Base-by-base conservation (phyloP, 2,797 vertebrate genomes). In the Avahi laniger region DNA sequence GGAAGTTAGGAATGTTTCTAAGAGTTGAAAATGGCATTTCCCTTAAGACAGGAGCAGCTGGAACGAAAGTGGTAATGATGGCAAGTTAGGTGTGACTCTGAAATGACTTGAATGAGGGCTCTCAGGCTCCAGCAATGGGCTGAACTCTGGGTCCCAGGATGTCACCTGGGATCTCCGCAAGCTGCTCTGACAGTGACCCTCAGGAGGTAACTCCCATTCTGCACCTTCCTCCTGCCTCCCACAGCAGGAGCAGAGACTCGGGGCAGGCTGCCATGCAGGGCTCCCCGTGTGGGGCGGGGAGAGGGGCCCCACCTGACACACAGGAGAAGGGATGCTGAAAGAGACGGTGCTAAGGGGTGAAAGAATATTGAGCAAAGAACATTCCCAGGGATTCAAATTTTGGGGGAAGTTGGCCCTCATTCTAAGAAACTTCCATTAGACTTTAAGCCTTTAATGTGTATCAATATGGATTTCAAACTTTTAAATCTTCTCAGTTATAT, bases 241-340 rank as follows among this genome's bases (percentile, higher is more conserved):
- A 18, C 1, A 1, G 38, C 14, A 6, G 67, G 52, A 61, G 22
- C 7, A 59, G 30, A 50, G 17, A 20, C 7, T 7, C 33, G 1
- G 0, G 41, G 4, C 41, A 48, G 85, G n/a, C 52, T 26, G 35
- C 50, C 24, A 2, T 48, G 13, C 33, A 65, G n/a, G 14, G 5
- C 3, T 57, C 17, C 41, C 24, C 1, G 1, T 9, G 41, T 10
- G 12, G 15, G 0, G n/a, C 5, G 4, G 12, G 33, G 15, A 3
- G 1, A 46, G 8, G 43, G 46, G 20, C 1, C 3, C 10, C 52
- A 15, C 50, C 26, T 14, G 22, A 9, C 30, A 43, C 9, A 13
- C 13, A 4, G 24, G 4, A 50, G n/a, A 18, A 54, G 30, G 4
- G 30, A 7, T 17, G n/a, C 38, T 35, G 33, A 35, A 13, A 13